Base-by-base conservation (phyloP, 2,797 vertebrate genomes). In the Anisognathus igniventris region DNA sequence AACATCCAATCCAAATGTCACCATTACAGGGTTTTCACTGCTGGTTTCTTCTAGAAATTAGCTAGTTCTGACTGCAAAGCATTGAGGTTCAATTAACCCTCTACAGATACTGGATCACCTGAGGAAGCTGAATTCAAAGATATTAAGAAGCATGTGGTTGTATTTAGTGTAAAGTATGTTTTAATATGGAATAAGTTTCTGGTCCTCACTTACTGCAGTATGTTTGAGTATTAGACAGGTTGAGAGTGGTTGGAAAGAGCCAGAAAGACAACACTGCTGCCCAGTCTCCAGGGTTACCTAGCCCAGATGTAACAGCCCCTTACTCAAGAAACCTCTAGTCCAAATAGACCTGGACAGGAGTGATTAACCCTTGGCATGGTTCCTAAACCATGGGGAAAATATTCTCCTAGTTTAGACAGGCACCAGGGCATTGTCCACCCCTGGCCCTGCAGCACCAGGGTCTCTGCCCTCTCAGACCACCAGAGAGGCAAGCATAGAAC, bases 341-440 rank as follows among this genome's bases (percentile, higher is more conserved):
- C 42, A 50, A 72, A 68, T 0, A 81, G 50, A 87, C 14, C 18
- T 70, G 35, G 33, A 17, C 4, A 66, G 2, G 2, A 58, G 18
- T 24, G 15, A 79, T 47, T 80, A 19, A 61, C 25, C 45, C 33
- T 73, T 62, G 44, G 2, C 31, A 14, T 17, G 14, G 25, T 30
- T 56, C 48, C 31, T 70, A 71, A 66, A 80, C 7, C 18, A 23
- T 4, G 10, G 10, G 33, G 25, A 77, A 65, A 83, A 22, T 15
- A 21, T 21, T 72, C 39, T 75, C 39, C 39, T 51, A 19, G 15
- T 31, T 75, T 28, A 67, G 57, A 15, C 37, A 74, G 39, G 6
- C 8, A 30, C 3, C 23, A 71, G 10, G 2, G 15, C 1, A 1
- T 60, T 6, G 3, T 67, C 21, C 33, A 54, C 10, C 47, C 8